These are phyloP conservation scores for Myodes glareolus DNA, from an alignment of 2,113 vertebrate species.

Conservation along the genomic window DNA sequence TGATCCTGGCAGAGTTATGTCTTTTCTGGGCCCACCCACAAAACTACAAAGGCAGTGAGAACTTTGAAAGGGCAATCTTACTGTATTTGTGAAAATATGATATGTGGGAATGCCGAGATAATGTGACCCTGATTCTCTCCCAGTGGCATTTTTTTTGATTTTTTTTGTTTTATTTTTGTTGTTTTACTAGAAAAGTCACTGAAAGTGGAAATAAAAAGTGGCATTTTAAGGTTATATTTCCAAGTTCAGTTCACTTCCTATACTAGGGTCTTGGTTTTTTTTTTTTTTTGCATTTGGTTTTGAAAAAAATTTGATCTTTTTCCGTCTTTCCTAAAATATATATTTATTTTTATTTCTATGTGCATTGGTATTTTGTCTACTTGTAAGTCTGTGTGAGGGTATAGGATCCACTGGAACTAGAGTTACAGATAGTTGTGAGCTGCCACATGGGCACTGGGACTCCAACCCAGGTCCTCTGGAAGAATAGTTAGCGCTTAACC, in stretches of 20 bases:
- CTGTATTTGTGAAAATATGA: background rate
- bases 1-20: background rate
- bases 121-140: background rate
- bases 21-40: background rate
- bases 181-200: background rate
- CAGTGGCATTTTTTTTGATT: background rate
- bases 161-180: too few relatives aligned
- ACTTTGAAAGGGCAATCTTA: background rate
- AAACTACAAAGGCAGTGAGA: background rate
- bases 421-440: background rate
- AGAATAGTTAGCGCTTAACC: background rate
- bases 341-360: background rate
- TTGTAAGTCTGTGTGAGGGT: background rate
- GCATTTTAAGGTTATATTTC: background rate
- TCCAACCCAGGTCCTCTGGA: background rate
- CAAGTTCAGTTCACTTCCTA: background rate
- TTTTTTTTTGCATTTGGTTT: slow-evolving; percentile 29
- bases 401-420: background rate
- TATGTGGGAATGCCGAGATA: background rate
- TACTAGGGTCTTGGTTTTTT: background rate
- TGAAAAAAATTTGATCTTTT: slow-evolving; percentile 12
- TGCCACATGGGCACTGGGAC: background rate
- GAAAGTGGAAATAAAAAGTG: background rate
- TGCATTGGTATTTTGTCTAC: background rate
- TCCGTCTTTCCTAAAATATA: background rate